Evolutionary conservation across 2,113 vertebrate genomes (phyloP), one percentile per base, ranked within the genome.

Genomic region (Hirundichthys speculiger): DNA sequence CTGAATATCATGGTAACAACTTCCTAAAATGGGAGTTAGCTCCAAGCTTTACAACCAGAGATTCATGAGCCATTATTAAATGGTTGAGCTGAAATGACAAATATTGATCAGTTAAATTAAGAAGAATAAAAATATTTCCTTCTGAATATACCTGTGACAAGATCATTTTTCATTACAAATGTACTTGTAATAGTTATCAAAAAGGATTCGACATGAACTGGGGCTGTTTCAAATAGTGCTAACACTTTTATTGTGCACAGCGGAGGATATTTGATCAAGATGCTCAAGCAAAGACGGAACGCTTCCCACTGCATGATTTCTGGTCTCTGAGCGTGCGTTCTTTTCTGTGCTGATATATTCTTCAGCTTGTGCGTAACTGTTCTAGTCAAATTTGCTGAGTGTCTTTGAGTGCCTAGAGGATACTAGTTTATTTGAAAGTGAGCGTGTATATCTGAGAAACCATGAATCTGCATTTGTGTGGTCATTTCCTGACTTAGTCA

Each of bases 401-500:
- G 7, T 21, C 40, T 21, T 60, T 21, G 9, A 47, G 38, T 22
- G 21, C 47, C 27, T 38, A 34, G 20, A 21, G 15, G 5, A 10
- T 34, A 13, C 9, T 1, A 13, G 30, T 40, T 2, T 15, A 13
- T 52, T 9, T 49, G 30, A 38, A 65, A 47, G 8, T 5, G 2
- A 64, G 43, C 45, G 62, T 56, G 60, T 48, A 55, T 66, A 25
- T 22, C n/a, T n/a, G n/a, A n/a, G n/a, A n/a, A n/a, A n/a, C n/a
- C 6, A 14, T 63, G 21, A 13, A 74, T 82, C n/a, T 34, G 38
- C 45, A 57, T 84, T 76, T 63, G 76, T 46, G 48, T 59, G 78
- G 75, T 24, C 10, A 7, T 21, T 25, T 56, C 55, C 53, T 0
- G 40, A 77, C 49, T 51, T 43, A 59, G 38, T 46, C 72, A 77